Conservation (phyloP, 2,888 invertebrate genomes). For the Molanna angustata region DNA sequence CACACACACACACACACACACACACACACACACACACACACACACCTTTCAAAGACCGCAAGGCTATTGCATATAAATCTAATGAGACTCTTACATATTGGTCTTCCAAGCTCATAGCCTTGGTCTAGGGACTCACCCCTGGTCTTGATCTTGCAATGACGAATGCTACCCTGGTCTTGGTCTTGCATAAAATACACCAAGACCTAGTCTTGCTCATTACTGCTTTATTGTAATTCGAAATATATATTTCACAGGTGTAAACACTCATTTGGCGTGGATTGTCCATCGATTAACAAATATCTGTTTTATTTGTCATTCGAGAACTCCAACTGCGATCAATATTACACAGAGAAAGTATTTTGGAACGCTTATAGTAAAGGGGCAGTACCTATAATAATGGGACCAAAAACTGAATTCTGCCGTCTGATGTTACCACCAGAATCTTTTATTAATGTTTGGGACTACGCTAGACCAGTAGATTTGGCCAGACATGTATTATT, state of each 20-base stretch:
- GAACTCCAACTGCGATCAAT: slow-evolving; percentile 66
- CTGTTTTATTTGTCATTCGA: slow-evolving; percentile 70
- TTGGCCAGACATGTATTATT: slow-evolving; percentile 54
- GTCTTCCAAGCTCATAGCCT: no score
- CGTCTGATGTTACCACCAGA: slow-evolving; percentile 56
- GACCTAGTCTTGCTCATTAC: no score
- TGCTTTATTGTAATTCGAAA: no score
- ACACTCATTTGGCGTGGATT: slow-evolving; percentile 61
- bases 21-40: no score
- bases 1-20: no score
- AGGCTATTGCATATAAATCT: no score
- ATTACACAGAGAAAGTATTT: slow-evolving; percentile 69
- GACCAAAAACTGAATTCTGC: slow-evolving; percentile 48
- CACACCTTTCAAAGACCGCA: no score
- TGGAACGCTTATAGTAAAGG: slow-evolving; percentile 62
- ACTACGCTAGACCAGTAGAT: slow-evolving; percentile 49
- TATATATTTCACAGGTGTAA: slow-evolving; percentile 54
- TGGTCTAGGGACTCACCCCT: no score
- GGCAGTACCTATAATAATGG: slow-evolving; percentile 65
- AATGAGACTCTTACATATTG: no score
- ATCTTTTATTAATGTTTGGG: slow-evolving; percentile 61
- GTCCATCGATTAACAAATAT: slow-evolving; percentile 54
- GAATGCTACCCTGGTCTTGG: no score
- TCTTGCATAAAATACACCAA: no score
- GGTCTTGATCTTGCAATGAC: no score